Evolutionary conservation across 2,888 invertebrate genomes (phyloP).

Genomic region (Himalopsyche tibetana): DNA sequence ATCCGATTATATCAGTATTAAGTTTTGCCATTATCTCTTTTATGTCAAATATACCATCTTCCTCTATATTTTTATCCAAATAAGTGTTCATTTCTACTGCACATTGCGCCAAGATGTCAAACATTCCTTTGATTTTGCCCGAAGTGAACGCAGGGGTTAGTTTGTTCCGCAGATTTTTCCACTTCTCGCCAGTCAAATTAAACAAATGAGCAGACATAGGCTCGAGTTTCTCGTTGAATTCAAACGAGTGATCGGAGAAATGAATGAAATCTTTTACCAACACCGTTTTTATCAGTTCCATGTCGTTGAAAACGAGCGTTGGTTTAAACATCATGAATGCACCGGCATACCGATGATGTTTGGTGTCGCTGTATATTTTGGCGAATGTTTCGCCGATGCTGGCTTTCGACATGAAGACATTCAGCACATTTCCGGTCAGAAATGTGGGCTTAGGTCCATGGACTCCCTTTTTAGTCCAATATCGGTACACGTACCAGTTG

Average conservation of each 20-base stretch:
- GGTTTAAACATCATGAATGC: slow-evolving; percentile 57
- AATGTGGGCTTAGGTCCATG: slow-evolving; percentile 42
- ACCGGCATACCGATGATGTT: slow-evolving; percentile 51
- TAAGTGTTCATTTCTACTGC: slow-evolving; percentile 67
- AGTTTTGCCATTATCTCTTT: slow-evolving; percentile 66
- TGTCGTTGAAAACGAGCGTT: slow-evolving; percentile 65
- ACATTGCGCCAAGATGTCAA: slow-evolving; percentile 69
- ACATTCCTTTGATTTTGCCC: slow-evolving; percentile 75
- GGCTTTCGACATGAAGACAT: slow-evolving; percentile 39
- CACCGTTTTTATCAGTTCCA: slow-evolving; percentile 69
- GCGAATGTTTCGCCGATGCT: slow-evolving; percentile 50
- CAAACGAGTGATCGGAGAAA: slow-evolving; percentile 70
- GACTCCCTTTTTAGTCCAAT: slow-evolving; percentile 59
- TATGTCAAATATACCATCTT: slow-evolving; percentile 65
- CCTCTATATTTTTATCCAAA: slow-evolving; percentile 56
- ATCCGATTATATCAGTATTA: slow-evolving; percentile 69
- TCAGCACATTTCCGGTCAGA: slow-evolving; percentile 55
- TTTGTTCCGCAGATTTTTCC: slow-evolving; percentile 72
- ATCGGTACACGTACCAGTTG: slow-evolving; percentile 46
- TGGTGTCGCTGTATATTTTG: slow-evolving; percentile 55
- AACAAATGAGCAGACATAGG: slow-evolving; percentile 70
- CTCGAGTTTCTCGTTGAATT: slow-evolving; percentile 68
- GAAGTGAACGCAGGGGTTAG: slow-evolving; percentile 74
- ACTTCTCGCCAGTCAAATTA: slow-evolving; percentile 70
- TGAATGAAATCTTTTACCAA: slow-evolving; percentile 70